phyloP scores from a whole-genome alignment of 2,888 invertebrate species.

The Ceraclea dissimilis region DNA sequence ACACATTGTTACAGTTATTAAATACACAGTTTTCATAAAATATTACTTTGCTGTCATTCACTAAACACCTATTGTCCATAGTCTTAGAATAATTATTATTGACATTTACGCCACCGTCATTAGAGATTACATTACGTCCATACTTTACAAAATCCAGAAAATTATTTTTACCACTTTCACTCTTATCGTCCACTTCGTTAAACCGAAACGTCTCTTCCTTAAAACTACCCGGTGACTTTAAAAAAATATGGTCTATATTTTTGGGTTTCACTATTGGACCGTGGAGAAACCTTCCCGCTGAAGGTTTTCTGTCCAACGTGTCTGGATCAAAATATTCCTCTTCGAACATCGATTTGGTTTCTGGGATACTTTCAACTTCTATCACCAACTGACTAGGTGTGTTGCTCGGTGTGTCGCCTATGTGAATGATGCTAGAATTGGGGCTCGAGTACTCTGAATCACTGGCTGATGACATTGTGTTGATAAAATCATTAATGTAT shows the following conservation, averaged over 20 bases:
- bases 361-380: conserved; percentile 66
- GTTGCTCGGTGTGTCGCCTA: conserved; percentile 40
- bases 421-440: conserved; percentile 29
- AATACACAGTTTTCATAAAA: conserved; percentile 13
- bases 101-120: not conserved
- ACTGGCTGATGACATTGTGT: conserved; percentile 39
- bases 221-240: conserved; percentile 68
- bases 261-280: conserved; percentile 24
- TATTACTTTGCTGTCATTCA: conserved; percentile 2
- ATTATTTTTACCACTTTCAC: not conserved
- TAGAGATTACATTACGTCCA: not conserved
- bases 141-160: not conserved
- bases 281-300: conserved; percentile 34
- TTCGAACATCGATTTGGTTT: conserved; percentile 57
- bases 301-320: conserved; percentile 72
- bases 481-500: conserved; percentile 55
- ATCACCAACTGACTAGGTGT: conserved; percentile 76
- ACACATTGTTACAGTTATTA: not conserved
- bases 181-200: not conserved
- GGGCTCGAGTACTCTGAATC: conserved; percentile 45
- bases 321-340: conserved; percentile 78
- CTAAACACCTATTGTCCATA: not conserved
- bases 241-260: conserved; percentile 40
- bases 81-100: not conserved
- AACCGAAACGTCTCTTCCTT: conserved; percentile 36